Evolutionary conservation across 2,113 vertebrate species (phyloP).

Genomic region (Tragelaphus imberbis): DNA sequence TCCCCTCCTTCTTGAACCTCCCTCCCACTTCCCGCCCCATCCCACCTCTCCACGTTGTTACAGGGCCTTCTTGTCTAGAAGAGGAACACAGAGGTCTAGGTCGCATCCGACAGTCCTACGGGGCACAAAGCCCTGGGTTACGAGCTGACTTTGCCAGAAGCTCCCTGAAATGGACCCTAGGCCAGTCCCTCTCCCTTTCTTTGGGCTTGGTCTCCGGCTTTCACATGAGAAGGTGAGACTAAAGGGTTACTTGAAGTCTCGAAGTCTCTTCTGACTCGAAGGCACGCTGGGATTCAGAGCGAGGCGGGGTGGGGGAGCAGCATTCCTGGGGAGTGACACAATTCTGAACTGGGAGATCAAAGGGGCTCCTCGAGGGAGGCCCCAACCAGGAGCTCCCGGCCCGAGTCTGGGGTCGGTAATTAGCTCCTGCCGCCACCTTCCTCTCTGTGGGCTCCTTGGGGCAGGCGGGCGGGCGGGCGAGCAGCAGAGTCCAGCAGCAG

Average conservation of each 20-base stretch:
- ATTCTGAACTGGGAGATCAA: conserved; percentile 69
- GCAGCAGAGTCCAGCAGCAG: not conserved
- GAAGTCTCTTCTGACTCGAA: not conserved
- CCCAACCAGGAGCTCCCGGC: conserved; percentile 57
- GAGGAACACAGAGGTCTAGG: not conserved
- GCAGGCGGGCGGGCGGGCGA: not conserved
- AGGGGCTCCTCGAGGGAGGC: conserved; percentile 45
- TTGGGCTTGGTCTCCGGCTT: not conserved
- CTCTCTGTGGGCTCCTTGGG: not conserved
- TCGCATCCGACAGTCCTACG: accelerated
- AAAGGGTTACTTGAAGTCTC: conserved; percentile 61
- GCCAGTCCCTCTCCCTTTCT: conserved; percentile 46
- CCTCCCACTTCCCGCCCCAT: not conserved
- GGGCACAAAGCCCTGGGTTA: not conserved
- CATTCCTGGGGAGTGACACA: conserved; percentile 72
- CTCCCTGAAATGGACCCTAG: not conserved
- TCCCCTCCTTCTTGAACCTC: not conserved
- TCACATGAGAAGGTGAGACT: conserved; percentile 29
- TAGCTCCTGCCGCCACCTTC: conserved; percentile 65
- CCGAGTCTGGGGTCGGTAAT: conserved; percentile 58
- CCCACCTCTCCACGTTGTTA: not conserved
- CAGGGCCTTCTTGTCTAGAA: not conserved
- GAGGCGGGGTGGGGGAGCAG: not conserved
- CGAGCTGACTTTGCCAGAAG: not conserved
- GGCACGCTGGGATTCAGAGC: not conserved